A percentile compares a stretch with the other conserved stretches of the same genome.
phyloP scores from a whole-genome alignment of 1,140 invertebrate species.

The Dendrolimus kikuchii region DNA sequence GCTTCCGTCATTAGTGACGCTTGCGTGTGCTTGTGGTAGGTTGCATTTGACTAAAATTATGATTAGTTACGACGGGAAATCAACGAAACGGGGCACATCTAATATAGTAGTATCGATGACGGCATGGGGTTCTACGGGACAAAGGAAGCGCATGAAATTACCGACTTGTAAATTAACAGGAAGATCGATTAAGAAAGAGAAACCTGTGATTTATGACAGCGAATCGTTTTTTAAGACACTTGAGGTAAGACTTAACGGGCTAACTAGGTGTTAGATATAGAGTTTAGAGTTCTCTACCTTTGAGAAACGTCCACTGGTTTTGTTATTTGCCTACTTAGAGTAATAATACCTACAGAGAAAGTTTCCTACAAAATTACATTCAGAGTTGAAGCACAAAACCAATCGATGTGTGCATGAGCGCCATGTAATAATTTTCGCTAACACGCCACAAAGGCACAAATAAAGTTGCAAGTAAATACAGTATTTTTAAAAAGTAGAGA shows the following conservation, averaged over 20 bases:
- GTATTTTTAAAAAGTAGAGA: too few species aligned
- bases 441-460: too few species aligned
- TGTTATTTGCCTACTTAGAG: conserved; percentile 8
- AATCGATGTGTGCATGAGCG: too few species aligned
- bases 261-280: too few species aligned
- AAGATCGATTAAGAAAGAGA: conserved; percentile 34
- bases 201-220: conserved; percentile 31
- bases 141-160: conserved; percentile 43
- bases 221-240: conserved; percentile 61
- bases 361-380: too few species aligned
- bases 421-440: too few species aligned
- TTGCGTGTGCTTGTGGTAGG: conserved; percentile 38
- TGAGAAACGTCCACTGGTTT: too few species aligned
- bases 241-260: conserved; percentile 33
- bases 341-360: too few species aligned
- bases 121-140: conserved; percentile 33
- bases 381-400: too few species aligned
- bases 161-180: conserved; percentile 28
- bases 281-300: too few species aligned
- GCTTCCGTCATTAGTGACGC: conserved; percentile 17
- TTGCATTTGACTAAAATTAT: conserved; percentile 52
- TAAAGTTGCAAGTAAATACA: too few species aligned
- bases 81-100: conserved; percentile 38
- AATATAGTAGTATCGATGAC: conserved; percentile 48
- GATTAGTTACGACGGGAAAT: conserved; percentile 45